A percentile compares a stretch with the other conserved stretches of the same genome.
Evolutionary conservation across 2,797 vertebrate species (phyloP).

Genomic region (Rhinichthys osculus): DNA sequence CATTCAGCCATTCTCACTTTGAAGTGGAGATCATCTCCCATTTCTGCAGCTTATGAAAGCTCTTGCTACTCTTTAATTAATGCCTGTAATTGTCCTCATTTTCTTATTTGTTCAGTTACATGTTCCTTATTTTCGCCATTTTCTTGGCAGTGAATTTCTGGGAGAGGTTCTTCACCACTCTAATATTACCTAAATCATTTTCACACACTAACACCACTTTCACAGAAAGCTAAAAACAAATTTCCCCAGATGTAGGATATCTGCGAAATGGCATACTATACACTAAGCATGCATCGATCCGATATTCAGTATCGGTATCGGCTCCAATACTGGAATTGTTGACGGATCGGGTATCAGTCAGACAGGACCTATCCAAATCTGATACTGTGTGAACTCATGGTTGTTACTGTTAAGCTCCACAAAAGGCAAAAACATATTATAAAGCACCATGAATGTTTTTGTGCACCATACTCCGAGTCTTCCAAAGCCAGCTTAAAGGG

Average conservation of each 20-base stretch:
- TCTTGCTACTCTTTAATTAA: slow-evolving; percentile 25
- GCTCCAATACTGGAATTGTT: not conserved
- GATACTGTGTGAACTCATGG: not conserved
- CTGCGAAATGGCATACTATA: not conserved
- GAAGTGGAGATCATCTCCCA: slow-evolving; percentile 21
- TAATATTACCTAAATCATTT: not conserved
- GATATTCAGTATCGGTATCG: not conserved
- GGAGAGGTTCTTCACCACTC: not conserved
- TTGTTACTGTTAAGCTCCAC: not conserved
- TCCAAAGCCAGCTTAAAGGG: too few relatives aligned
- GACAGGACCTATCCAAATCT: not conserved
- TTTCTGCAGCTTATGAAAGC: slow-evolving; percentile 3
- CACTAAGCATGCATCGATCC: not conserved
- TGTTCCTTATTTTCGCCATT: not conserved
- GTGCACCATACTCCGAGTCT: too few relatives aligned
- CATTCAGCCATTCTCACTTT: not conserved
- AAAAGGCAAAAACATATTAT: not conserved
- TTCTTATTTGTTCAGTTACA: not conserved
- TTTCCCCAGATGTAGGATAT: too few relatives aligned
- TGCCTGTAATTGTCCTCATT: slow-evolving; percentile 15
- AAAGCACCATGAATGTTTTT: not conserved
- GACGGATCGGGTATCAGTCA: too few relatives aligned
- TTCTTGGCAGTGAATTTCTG: slow-evolving; percentile 13
- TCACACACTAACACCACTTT: not conserved
- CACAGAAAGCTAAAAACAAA: not conserved